Conservation (phyloP, 2,113 vertebrate genomes). For the Rattus rattus region DNA sequence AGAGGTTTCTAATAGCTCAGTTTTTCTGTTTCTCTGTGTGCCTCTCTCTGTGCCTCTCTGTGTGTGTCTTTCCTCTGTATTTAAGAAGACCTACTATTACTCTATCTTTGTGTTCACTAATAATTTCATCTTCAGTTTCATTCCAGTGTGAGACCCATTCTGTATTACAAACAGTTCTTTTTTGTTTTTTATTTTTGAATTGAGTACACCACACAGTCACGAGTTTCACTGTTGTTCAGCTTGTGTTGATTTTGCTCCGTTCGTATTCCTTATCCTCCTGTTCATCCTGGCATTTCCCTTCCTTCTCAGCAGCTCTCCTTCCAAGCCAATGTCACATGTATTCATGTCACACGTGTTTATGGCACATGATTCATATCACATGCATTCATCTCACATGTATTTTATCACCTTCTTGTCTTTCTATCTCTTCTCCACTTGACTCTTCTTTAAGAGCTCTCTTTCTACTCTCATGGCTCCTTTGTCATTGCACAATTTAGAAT, state of each 20-base stretch:
- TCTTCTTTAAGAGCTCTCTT: background rate
- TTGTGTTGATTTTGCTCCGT: accelerated
- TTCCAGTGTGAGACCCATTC: background rate
- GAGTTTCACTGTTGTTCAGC: too few relatives aligned
- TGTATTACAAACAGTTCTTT: background rate
- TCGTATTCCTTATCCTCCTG: too few relatives aligned
- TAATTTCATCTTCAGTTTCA: background rate
- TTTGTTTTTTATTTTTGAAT: background rate
- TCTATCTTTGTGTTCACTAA: background rate
- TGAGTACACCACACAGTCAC: background rate
- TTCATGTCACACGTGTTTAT: too few relatives aligned
- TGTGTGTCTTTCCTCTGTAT: background rate
- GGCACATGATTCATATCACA: background rate
- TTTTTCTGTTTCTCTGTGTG: background rate
- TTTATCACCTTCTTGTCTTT: background rate
- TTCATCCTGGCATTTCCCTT: background rate
- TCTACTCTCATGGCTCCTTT: background rate
- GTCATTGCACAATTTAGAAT: background rate
- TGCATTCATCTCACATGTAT: too few relatives aligned
- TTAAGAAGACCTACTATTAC: background rate
- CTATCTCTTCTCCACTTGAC: background rate
- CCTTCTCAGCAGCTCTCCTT: background rate
- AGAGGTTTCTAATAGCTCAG: background rate
- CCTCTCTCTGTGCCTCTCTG: too few relatives aligned
- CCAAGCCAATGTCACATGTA: too few relatives aligned